Base-by-base conservation (phyloP, 1,140 invertebrate species). In the Zaprionus capensis region DNA sequence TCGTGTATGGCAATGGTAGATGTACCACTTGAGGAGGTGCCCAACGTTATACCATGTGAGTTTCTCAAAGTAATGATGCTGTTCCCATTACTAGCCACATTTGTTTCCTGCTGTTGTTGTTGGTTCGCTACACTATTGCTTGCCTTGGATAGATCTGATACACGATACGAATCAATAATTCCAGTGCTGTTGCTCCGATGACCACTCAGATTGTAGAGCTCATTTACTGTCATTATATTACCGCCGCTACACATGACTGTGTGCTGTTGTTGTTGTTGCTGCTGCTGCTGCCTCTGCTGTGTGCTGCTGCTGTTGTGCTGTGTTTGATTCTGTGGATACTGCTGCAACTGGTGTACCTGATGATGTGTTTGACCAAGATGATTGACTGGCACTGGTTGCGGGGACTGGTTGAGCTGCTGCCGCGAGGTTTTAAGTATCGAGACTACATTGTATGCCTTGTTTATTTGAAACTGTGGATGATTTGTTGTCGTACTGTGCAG, bases 381-480 rank as follows among this genome's bases (percentile, higher is more conserved):
- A 31, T 34, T 34, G 0, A 34, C 31, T 34, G 65, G 56, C 24
- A 46, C 36, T 26, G 24, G 4, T 26, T 26, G 24, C 24, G 24
- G 24, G 56, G 34, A 46, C 36, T 28, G 61, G 55, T 0, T 69
- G 69, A 9, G 61, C 46, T 78, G 81, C n/a, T 79, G 82, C 22
- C 80, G 51, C 9, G 79, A 51, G 4, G 75, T 38, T 61, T 86
- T 86, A 20, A 81, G 51, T 56, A 86, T 73, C 11, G 82, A 84
- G 4, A 84, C 79, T 41, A 86, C 67, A 66, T 84, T 84, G 53
- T 84, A 86, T 6, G 82, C 64, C 67, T 86, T 86, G 44, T 72
- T 86, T 56, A 86, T 74, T 53, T 84, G 81, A 84, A 84, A 86
- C 63, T 85, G 82, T n/a, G 71, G 72, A 64, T 84, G 76, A 14